Percentiles rank a stretch among this genome's conserved stretches.
These are phyloP conservation scores for Bagarius yarrelli DNA, from an alignment of 2,113 vertebrate species.

Conservation along the genomic window DNA sequence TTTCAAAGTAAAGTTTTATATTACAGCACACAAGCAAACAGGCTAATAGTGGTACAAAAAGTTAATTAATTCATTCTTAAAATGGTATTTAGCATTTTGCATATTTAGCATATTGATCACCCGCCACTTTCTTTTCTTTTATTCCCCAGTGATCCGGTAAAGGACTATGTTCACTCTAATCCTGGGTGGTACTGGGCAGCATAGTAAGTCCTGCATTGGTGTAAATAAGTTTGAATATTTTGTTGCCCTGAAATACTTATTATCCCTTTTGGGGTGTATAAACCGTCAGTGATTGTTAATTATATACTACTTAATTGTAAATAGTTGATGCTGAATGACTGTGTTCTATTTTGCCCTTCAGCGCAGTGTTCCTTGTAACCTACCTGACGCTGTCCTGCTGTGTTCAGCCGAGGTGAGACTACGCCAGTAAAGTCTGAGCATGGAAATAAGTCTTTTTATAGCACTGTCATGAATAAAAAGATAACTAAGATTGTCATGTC, in stretches of 20 bases:
- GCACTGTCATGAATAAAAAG: neutral
- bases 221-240: neutral
- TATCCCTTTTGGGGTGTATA: neutral
- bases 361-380: slow-evolving; percentile 88
- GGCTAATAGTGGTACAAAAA: too few species aligned
- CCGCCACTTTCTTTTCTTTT: slow-evolving; percentile 1
- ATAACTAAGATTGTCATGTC: neutral
- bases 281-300: neutral
- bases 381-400: slow-evolving; percentile 90
- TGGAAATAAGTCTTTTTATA: neutral
- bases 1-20: too few species aligned
- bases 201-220: slow-evolving; percentile 80
- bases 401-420: slow-evolving; percentile 79
- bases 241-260: neutral
- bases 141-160: slow-evolving; percentile 79
- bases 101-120: too few species aligned
- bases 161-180: slow-evolving; percentile 82
- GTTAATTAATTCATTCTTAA: too few species aligned
- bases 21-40: too few species aligned
- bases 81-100: too few species aligned
- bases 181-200: slow-evolving; percentile 94
- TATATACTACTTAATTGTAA: slow-evolving; percentile 5
- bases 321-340: slow-evolving; percentile 21
- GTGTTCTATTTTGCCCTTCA: slow-evolving; percentile 58
- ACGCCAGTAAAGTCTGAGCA: neutral